These are phyloP conservation scores for Drosophila robusta DNA, from an alignment of 2,888 invertebrate species.

Conservation along the genomic window DNA sequence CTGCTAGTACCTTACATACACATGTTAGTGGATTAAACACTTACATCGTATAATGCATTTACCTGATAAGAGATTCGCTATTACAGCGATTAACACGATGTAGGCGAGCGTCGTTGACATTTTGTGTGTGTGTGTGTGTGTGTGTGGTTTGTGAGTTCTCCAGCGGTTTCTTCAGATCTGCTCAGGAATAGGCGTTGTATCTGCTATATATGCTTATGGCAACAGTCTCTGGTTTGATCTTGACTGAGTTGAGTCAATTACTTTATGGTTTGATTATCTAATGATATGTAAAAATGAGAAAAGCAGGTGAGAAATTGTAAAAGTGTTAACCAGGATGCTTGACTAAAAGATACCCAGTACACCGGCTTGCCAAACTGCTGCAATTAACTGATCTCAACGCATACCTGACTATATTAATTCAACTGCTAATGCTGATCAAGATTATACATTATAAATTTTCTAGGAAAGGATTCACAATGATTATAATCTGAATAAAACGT, in stretches of 20 bases:
- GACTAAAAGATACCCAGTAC: slow-evolving; percentile 2
- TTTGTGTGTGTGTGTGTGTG: slow-evolving; percentile 25
- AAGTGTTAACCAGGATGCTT: no score
- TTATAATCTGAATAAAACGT: no score
- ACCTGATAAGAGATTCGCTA: slow-evolving; percentile 82
- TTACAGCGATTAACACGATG: slow-evolving; percentile 72
- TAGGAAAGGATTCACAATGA: no score
- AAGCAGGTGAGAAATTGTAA: background rate
- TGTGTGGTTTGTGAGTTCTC: slow-evolving; percentile 4
- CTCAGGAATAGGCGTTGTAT: background rate
- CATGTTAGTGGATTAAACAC: slow-evolving; percentile 6
- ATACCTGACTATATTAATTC: no score
- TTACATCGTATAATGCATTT: slow-evolving; percentile 36
- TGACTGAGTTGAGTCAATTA: slow-evolving; percentile 13
- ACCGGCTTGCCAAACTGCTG: no score
- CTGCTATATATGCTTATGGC: background rate
- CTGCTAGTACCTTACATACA: background rate
- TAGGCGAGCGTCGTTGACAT: slow-evolving; percentile 64
- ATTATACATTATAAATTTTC: no score
- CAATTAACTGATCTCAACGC: no score
- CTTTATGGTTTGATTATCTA: slow-evolving; percentile 22
- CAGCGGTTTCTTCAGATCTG: slow-evolving; percentile 9
- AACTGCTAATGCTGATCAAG: no score
- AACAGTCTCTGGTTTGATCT: slow-evolving; percentile 21
- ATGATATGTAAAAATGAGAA: background rate